Evolutionary conservation across 2,888 invertebrate species (phyloP), one percentile per base, ranked within the genome.

Genomic region (Idaea dimidiata): DNA sequence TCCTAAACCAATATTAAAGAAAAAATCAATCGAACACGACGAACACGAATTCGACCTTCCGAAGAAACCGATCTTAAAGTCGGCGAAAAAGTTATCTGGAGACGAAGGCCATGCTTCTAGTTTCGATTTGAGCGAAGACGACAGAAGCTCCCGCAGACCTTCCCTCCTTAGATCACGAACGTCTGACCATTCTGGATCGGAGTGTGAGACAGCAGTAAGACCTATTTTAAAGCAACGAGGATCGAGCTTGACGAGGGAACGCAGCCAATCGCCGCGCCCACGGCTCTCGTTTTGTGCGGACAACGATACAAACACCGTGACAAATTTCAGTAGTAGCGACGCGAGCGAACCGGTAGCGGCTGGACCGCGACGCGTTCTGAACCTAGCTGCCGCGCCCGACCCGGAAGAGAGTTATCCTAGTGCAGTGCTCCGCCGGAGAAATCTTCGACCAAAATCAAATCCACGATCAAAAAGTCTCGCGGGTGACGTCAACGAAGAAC

Each of bases 1-100:
- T 54, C 95, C 95, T 0, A 95, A 93, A 83, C 97, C 97, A 4
- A 97, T 97, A 77, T 84, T 97, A 54, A 97, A 97, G 87, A 98
- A 98, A 89, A 97, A 97, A 83, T 95, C 95, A 0, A 95, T 95
- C 68, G 96, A 96, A 77, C 95, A 95, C 58, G 95, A 95, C 68
- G 96, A 96, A 73, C 93, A 94, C 75, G 95, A 95, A 59, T 96
- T 95, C 72, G 95, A 96, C 59, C 93, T 94, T 72, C 95, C 95
- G 0, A 95, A 94, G 76, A 95, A 94, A 78, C 96, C 97, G 33
- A 97, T 97, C 73, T 87, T 97, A 57, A 97, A 97, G 83, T 94
- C 94, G 58, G 94, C 95, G 0, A 94, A 95, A 73, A 95, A 94
- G 78, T 93, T 94, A 77, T 95, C 94, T 32, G 93, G 94, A 60